Evolutionary conservation across 2,888 invertebrate genomes (phyloP), one percentile per base, ranked within the genome.

Genomic region (Caenorhabditis drosophilae): DNA sequence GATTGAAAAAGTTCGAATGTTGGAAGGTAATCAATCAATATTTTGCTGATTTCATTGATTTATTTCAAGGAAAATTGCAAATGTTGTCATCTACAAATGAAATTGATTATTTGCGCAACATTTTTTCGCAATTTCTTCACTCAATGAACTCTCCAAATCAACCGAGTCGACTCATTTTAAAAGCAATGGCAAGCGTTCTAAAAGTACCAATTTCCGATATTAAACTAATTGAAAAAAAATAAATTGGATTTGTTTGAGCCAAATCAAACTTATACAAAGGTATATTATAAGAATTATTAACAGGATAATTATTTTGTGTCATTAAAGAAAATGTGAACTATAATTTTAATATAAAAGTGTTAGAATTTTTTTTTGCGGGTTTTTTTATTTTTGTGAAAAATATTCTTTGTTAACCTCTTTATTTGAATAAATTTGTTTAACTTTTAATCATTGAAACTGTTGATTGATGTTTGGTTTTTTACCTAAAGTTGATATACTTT

Each of bases 141-240:
- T 59, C 59, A 40, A 60, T 66, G 59, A 55, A 38, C 45, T 60
- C 66, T 11, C 66, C 59, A 35, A 66, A 42, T 44, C 15, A 51
- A n/a, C 51, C 59, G 34, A 66, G 66, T 54, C 59, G 56, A 31
- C 25, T 52, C 15, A 66, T 66, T 9, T 15, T 66, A 25, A 66
- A 66, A 25, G 66, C 66, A 26, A 66, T 66, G 59, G 66, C 52
- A 15, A 60, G 56, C 35, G 66, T 66, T 44, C 52, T 66, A 36
- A 66, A 66, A 45, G 52, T 66, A 44, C 66, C 66, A 26, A 48
- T 59, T 15, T n/a, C 38, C 41, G 59, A 66, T 38, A 66, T 60
- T 59, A 54, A 52, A 56, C n/a, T 60, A 15, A 59, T 66, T 40
- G 66, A 66, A 59, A 66, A 55, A 46, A 64, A 58, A 55, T 64